phyloP scores from a whole-genome alignment of 2,888 invertebrate species.

The Lycia hirtaria region DNA sequence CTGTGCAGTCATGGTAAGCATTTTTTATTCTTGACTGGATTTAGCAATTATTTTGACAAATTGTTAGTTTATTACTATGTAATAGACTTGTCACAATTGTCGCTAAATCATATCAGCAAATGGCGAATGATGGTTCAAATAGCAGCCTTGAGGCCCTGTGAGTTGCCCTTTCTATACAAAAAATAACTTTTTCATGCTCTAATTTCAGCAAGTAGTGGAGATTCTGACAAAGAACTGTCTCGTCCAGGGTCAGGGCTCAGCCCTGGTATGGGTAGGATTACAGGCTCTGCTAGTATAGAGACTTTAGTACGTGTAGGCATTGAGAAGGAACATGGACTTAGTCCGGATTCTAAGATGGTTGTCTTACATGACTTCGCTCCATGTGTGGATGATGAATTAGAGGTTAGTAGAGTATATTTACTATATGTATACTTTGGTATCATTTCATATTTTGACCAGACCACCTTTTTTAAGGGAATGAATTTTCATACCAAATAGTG shows the following conservation, averaged over 20 bases:
- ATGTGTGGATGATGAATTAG: slow-evolving; percentile 97
- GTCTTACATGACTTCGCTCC: slow-evolving; percentile 97
- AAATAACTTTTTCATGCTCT: no score
- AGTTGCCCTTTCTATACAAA: no score
- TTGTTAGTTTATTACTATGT: no score
- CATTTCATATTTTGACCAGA: not conserved
- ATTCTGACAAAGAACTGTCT: slow-evolving; percentile 91
- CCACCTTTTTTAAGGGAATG: no score
- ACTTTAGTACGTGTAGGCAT: slow-evolving; percentile 95
- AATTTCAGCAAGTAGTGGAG: slow-evolving; percentile 89
- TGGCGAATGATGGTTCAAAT: no score
- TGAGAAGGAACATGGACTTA: slow-evolving; percentile 96
- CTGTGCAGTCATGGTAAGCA: no score
- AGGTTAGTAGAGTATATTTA: slow-evolving; percentile 84
- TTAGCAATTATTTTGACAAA: no score
- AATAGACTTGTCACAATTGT: no score
- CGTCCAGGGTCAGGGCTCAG: slow-evolving; percentile 87
- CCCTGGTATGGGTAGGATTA: slow-evolving; percentile 96
- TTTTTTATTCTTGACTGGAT: no score
- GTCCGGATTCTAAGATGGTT: slow-evolving; percentile 97
- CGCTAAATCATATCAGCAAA: no score
- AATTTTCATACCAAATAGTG: no score
- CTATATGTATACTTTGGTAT: not conserved
- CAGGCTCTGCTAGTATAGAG: slow-evolving; percentile 97
- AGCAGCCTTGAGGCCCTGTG: no score